These are phyloP conservation scores for Heliconius melpomene DNA, from an alignment of 1,140 invertebrate species.

Conservation along the genomic window DNA sequence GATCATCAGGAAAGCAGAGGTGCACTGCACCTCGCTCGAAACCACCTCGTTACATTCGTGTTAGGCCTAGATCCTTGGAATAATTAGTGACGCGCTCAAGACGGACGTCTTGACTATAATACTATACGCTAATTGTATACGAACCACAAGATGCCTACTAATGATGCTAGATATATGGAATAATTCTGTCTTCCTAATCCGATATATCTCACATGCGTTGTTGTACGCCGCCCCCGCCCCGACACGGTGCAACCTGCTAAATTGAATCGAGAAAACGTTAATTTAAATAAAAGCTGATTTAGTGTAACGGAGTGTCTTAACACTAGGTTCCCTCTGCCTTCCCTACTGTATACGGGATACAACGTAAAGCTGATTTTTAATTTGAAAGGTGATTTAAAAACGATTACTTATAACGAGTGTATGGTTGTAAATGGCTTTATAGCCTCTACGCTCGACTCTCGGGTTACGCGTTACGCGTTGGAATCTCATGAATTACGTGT, in stretches of 20 bases:
- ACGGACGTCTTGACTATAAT: slow-evolving; percentile 44
- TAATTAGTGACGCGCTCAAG: slow-evolving; percentile 51
- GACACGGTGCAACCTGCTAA: neutral
- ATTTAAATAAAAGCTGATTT: slow-evolving; percentile 46
- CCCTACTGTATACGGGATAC: too few relatives aligned
- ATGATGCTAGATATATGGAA: slow-evolving; percentile 31
- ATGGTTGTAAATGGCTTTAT: slow-evolving; percentile 47
- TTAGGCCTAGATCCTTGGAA: slow-evolving; percentile 41
- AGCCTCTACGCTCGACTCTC: slow-evolving; percentile 42
- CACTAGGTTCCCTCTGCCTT: too few relatives aligned
- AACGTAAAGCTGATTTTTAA: too few relatives aligned
- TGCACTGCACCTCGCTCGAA: slow-evolving; percentile 30
- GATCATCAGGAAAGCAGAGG: slow-evolving; percentile 42
- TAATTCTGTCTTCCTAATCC: slow-evolving; percentile 1
- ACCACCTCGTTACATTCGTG: slow-evolving; percentile 35
- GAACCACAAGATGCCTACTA: slow-evolving; percentile 42
- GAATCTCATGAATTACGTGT: slow-evolving; percentile 54
- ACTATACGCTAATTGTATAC: slow-evolving; percentile 41
- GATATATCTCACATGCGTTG: neutral
- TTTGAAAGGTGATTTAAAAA: slow-evolving; percentile 47
- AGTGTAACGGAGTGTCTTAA: neutral
- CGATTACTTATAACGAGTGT: slow-evolving; percentile 49
- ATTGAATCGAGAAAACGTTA: slow-evolving; percentile 15
- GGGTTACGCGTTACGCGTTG: slow-evolving; percentile 52
- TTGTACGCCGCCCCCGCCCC: too few relatives aligned